Evolutionary conservation across 2,888 invertebrate species (phyloP), one percentile per base, ranked within the genome.

Genomic region (Volucella bombylans): DNA sequence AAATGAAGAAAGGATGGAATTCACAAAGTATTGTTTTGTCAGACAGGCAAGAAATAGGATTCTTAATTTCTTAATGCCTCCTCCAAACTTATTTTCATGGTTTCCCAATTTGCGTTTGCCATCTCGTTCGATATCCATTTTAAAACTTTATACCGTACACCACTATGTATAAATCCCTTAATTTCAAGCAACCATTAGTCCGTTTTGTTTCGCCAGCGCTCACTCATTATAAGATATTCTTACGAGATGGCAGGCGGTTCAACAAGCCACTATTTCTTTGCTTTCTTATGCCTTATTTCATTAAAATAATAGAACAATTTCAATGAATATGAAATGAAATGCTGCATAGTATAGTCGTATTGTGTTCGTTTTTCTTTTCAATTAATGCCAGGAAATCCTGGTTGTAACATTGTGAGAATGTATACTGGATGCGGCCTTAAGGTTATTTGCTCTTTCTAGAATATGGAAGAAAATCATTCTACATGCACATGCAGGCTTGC

Each of bases 251-350:
- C 80, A 80, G 74, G 69, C 80, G 57, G 79, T 57, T 31, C 31
- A 6, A 0, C 6, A 31, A 31, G 31, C 79, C 68, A 79, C 64
- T 79, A 68, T 73, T 68, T 67, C 54, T 54, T 47, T 50, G 74
- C 79, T 82, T 83, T 71, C 80, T 80, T 61, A 83, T 83, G 69
- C 69, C 74, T 76, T 76, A 80, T 83, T 83, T 83, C 80, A 80
- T 83, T 83, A 83, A 83, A 83, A 83, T 80, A 83, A 83, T 83
- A 80, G 31, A 31, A 31, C 74, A 80, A 83, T 80, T 83, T 83
- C 83, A 83, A 83, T 83, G 83, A 83, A 83, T 83, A 54, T 59
- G 55, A 83, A 83, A 83, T 83, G 83, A 83, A 83, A 80, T 83
- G 83, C 83, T 80, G 83, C 83, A 80, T 71, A 80, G 80, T 83